These are phyloP conservation scores for Atopsyche davidsoni DNA, from an alignment of 1,140 invertebrate species.

Conservation along the genomic window DNA sequence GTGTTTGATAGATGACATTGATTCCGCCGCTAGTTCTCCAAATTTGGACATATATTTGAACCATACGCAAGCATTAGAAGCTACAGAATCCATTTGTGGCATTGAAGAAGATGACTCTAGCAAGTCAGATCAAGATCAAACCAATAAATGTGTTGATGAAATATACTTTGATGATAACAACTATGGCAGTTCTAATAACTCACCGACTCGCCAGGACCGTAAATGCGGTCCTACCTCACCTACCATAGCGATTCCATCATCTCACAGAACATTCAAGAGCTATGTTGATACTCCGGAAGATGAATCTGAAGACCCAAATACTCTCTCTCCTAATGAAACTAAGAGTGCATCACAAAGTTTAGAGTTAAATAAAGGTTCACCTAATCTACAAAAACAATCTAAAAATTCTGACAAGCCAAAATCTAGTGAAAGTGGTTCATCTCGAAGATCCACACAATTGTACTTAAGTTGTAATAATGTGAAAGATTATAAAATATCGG, in stretches of 20 bases:
- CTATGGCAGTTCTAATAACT: constrained; percentile 10
- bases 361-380: constrained; percentile 7
- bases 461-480: constrained; percentile 39
- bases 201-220: constrained; percentile 1
- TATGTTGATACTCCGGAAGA: constrained; percentile 41
- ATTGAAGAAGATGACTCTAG: constrained; percentile 17
- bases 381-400: constrained; percentile 3
- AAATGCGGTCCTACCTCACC: constrained; percentile 34
- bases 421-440: constrained; percentile 7
- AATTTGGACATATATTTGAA: constrained; percentile 21
- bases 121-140: constrained; percentile 12
- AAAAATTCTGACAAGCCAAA: constrained; percentile 6
- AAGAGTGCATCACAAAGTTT: constrained; percentile 11
- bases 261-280: constrained; percentile 39
- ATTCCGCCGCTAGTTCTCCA: constrained; percentile 16
- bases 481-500: constrained; percentile 66
- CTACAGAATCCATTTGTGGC: constrained; percentile 15
- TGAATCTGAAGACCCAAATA: constrained; percentile 10
- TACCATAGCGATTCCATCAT: constrained; percentile 37
- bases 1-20: constrained; percentile 24
- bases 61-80: constrained; percentile 14
- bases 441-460: constrained; percentile 1
- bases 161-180: constrained; percentile 15
- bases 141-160: constrained; percentile 18
- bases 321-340: constrained; percentile 5